Evolutionary conservation across 2,113 vertebrate species (phyloP).

Genomic region (Neodontobutis hainanensis): DNA sequence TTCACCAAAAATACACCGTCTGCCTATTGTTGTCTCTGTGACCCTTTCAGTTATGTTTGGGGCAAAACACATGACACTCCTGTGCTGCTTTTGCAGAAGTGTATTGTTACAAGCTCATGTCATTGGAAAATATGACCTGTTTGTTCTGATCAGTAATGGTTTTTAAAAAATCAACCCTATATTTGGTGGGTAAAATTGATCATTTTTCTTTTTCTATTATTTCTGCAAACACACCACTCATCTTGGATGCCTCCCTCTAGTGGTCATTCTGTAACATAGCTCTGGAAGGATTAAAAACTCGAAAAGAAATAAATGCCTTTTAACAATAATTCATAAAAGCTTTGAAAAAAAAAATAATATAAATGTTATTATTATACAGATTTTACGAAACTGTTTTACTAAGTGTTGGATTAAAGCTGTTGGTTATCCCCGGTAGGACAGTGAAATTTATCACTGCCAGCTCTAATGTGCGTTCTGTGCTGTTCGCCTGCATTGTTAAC

Average conservation of each 20-base stretch:
- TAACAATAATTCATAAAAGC: no score
- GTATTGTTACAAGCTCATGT: not conserved
- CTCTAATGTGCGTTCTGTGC: slow-evolving; percentile 83
- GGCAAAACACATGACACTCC: slow-evolving; percentile 14
- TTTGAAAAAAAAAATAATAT: not conserved
- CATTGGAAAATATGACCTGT: not conserved
- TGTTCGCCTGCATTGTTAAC: slow-evolving; percentile 89
- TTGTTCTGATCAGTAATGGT: not conserved
- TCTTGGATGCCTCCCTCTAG: slow-evolving; percentile 66
- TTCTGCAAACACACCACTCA: not conserved
- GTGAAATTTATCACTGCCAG: slow-evolving; percentile 92
- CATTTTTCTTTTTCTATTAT: not conserved
- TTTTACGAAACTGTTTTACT: not conserved
- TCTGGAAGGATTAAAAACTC: not conserved
- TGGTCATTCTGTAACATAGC: slow-evolving; percentile 56
- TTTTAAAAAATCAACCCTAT: not conserved
- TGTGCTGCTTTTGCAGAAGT: not conserved
- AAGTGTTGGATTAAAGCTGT: slow-evolving; percentile 59
- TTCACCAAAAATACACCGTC: slow-evolving; percentile 59
- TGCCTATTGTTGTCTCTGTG: slow-evolving; percentile 53
- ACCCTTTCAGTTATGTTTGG: slow-evolving; percentile 39
- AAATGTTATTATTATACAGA: slow-evolving; percentile 12
- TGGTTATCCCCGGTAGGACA: slow-evolving; percentile 73
- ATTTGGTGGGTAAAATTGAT: not conserved
- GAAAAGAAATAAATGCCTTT: not conserved